Evolutionary conservation across 2,113 vertebrate species (phyloP).

Genomic region (Xerus inauris): DNA sequence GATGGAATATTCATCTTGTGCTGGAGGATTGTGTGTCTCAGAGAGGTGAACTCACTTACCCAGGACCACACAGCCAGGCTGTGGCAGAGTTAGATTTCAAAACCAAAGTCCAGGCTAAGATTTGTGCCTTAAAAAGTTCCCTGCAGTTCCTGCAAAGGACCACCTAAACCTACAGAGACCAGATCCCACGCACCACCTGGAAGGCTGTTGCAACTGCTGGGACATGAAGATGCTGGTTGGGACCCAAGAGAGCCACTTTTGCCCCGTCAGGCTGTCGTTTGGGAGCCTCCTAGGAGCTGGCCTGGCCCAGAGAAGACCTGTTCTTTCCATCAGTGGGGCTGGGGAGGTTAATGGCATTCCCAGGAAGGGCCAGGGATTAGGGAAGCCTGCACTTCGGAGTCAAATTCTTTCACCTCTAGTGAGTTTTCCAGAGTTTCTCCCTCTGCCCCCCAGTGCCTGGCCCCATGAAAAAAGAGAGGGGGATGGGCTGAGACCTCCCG

Average conservation of each 20-base stretch:
- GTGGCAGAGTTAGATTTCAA: constrained; percentile 34
- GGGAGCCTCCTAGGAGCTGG: constrained; percentile 59
- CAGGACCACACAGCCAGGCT: constrained; percentile 33
- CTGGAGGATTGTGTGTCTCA: constrained; percentile 32
- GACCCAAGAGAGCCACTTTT: constrained; percentile 40
- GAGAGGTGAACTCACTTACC: constrained; percentile 50
- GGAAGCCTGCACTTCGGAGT: constrained; percentile 53
- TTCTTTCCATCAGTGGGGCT: constrained; percentile 77
- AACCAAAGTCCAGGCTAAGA: not conserved
- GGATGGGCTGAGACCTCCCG: constrained; percentile 52
- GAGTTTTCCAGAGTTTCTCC: constrained; percentile 77
- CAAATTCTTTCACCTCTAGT: constrained; percentile 77
- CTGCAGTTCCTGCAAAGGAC: not conserved
- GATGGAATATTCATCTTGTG: not conserved
- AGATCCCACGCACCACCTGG: not conserved
- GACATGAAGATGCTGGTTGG: constrained; percentile 29
- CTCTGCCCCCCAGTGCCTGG: constrained; percentile 53
- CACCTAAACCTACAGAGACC: not conserved
- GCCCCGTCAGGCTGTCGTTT: constrained; percentile 58
- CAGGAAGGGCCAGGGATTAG: constrained; percentile 79
- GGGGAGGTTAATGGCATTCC: constrained; percentile 78
- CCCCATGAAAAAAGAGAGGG: not conserved
- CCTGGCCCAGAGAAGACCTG: constrained; percentile 69
- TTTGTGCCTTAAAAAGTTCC: constrained; percentile 17
- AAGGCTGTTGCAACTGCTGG: not conserved